phyloP scores from a whole-genome alignment of 2,113 vertebrate genomes.

The Platysteira castanea region DNA sequence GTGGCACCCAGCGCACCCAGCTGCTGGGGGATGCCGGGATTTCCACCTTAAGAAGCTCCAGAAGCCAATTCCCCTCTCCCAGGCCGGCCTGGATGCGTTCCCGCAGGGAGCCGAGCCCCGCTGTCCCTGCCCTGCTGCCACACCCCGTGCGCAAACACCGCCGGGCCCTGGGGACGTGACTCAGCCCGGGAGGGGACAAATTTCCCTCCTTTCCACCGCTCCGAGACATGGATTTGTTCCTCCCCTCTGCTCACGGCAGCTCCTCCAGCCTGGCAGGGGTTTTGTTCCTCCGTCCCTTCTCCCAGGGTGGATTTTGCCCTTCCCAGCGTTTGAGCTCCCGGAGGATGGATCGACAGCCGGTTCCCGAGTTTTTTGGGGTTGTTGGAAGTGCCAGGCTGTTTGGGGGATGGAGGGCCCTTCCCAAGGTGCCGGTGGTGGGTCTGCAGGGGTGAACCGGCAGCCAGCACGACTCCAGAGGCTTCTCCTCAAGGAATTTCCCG shows the following conservation, averaged over 20 bases:
- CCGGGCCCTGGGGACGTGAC: background rate
- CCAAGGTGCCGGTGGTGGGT: rapidly evolving
- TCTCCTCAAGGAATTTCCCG: background rate
- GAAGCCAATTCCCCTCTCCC: background rate
- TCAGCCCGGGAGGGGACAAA: background rate
- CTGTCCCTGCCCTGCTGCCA: background rate
- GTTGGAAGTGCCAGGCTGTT: rapidly evolving
- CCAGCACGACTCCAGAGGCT: background rate
- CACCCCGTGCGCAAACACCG: constrained; percentile 24
- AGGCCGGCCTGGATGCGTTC: rapidly evolving
- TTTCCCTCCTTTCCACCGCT: background rate
- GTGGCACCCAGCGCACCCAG: background rate
- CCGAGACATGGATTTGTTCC: constrained; percentile 1
- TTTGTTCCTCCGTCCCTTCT: background rate
- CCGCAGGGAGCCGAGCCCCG: background rate
- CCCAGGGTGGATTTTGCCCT: rapidly evolving
- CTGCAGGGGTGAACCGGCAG: rapidly evolving
- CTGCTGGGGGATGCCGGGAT: rapidly evolving
- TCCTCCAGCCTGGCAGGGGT: background rate
- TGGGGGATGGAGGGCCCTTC: background rate
- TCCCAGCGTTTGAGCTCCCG: background rate
- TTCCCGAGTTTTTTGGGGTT: rapidly evolving
- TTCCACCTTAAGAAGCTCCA: rapidly evolving
- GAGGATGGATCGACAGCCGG: background rate
- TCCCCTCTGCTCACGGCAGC: background rate